Percentiles rank a stretch among this genome's conserved stretches.
phyloP scores from a whole-genome alignment of 2,888 invertebrate species.

The Caenorhabditis macrosperma region DNA sequence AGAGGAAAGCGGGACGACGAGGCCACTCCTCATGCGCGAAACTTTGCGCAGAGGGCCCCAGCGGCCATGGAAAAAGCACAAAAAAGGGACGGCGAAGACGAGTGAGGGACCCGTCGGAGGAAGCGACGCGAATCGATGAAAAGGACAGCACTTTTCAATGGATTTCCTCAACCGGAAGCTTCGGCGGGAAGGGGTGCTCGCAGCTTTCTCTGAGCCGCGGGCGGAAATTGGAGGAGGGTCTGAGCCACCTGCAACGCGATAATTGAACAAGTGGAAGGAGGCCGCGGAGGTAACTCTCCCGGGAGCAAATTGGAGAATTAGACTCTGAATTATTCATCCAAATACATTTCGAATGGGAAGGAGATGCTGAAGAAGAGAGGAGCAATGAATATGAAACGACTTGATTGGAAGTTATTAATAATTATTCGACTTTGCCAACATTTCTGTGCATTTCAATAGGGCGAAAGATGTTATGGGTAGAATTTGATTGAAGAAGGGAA shows the following conservation, averaged over 20 bases:
- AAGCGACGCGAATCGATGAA: conserved; percentile 23
- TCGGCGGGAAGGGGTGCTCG: not conserved
- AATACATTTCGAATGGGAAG: conserved; percentile 3
- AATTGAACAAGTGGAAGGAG: conserved; percentile 17
- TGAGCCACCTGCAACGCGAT: not conserved
- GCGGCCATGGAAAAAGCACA: conserved; percentile 32
- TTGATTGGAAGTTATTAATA: conserved; percentile 23
- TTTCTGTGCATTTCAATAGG: too few relatives aligned
- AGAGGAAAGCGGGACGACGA: conserved; percentile 42
- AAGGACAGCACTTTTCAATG: conserved; percentile 42
- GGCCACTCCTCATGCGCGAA: conserved; percentile 52
- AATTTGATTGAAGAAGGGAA: too few relatives aligned
- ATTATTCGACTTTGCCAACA: conserved; percentile 21
- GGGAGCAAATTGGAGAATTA: conserved; percentile 17
- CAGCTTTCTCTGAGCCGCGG: not conserved
- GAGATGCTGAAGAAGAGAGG: conserved; percentile 1
- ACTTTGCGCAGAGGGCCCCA: conserved; percentile 54
- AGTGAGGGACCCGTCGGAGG: conserved; percentile 24
- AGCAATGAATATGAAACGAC: conserved; percentile 47
- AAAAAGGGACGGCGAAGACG: conserved; percentile 46
- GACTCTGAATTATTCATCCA: conserved; percentile 34
- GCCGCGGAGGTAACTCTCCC: not conserved
- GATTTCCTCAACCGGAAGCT: conserved; percentile 41
- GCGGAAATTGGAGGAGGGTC: conserved; percentile 25
- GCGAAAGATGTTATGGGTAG: too few relatives aligned